These are phyloP conservation scores for Menidia beryllina DNA, from an alignment of 2,113 vertebrate species.

Conservation along the genomic window DNA sequence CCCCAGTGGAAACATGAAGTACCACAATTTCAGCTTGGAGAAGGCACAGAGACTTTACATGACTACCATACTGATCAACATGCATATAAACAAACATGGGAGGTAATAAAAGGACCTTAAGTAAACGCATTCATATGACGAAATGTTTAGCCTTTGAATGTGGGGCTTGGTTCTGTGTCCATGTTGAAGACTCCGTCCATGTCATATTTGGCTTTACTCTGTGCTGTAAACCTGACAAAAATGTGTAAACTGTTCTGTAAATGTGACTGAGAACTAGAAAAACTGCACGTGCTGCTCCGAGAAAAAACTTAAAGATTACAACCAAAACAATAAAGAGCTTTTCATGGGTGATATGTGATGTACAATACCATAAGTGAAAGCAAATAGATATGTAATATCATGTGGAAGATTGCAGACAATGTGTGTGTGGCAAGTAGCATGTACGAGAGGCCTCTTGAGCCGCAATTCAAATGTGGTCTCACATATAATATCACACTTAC, in stretches of 20 bases:
- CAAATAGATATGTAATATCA: constrained; percentile 22
- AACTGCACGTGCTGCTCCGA: constrained; percentile 13
- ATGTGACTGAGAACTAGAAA: constrained; percentile 24
- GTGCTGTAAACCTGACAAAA: constrained; percentile 18
- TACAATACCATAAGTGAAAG: background rate
- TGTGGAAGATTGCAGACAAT: constrained; percentile 28
- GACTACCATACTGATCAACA: constrained; percentile 14
- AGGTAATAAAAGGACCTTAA: constrained; percentile 10
- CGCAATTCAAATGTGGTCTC: too few relatives aligned
- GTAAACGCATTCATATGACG: background rate
- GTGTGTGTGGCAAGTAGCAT: constrained; percentile 21
- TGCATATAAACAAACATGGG: background rate
- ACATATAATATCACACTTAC: too few relatives aligned
- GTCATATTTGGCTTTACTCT: constrained; percentile 22
- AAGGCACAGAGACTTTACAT: constrained; percentile 15
- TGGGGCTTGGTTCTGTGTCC: constrained; percentile 15
- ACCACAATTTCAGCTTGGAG: constrained; percentile 11
- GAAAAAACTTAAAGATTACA: constrained; percentile 27
- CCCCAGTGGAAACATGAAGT: constrained; percentile 46
- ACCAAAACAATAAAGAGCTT: constrained; percentile 37
- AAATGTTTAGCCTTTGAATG: constrained; percentile 30
- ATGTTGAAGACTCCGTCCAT: constrained; percentile 22
- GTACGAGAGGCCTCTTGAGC: too few relatives aligned
- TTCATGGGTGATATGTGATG: constrained; percentile 15
- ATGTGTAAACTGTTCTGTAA: constrained; percentile 29